phyloP scores from a whole-genome alignment of 1,140 invertebrate genomes.

The Drosophila ficusphila region DNA sequence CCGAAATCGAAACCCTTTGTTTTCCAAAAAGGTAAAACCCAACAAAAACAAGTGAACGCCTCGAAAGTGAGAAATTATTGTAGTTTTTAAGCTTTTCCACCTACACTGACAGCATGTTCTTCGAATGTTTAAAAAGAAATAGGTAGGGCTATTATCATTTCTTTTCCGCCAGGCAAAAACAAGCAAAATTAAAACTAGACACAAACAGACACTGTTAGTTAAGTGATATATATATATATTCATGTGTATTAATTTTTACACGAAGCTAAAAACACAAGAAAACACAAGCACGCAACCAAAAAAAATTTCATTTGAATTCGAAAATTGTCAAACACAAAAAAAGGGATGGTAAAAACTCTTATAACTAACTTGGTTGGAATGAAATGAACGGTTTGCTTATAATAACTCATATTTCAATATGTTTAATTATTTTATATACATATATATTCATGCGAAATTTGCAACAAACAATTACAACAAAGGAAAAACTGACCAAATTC shows the following conservation, averaged over 20 bases:
- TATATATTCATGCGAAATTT: constrained; percentile 25
- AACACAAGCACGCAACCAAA: constrained; percentile 29
- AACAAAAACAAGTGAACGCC: constrained; percentile 17
- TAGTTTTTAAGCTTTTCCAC: constrained; percentile 41
- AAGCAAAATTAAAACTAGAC: constrained; percentile 20
- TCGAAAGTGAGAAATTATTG: constrained; percentile 20
- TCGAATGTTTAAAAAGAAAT: constrained; percentile 61
- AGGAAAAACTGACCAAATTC: constrained; percentile 39
- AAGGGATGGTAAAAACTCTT: constrained; percentile 18
- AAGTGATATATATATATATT: constrained; percentile 34
- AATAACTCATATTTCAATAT: constrained; percentile 53
- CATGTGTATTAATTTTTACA: constrained; percentile 31
- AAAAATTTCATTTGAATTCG: constrained; percentile 23
- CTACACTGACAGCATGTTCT: constrained; percentile 56
- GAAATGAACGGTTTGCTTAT: constrained; percentile 77
- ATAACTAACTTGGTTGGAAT: constrained; percentile 75
- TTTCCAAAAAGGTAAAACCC: constrained; percentile 36
- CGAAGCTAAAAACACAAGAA: constrained; percentile 7
- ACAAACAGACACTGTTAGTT: constrained; percentile 30
- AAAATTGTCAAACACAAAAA: constrained; percentile 30
- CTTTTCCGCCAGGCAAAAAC: constrained; percentile 13
- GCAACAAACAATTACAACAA: constrained; percentile 47
- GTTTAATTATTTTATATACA: constrained; percentile 9
- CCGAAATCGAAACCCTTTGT: not conserved
- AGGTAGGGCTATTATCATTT: constrained; percentile 27